Evolutionary conservation across 1,140 invertebrate genomes (phyloP).

Genomic region (Eumaeus atala): DNA sequence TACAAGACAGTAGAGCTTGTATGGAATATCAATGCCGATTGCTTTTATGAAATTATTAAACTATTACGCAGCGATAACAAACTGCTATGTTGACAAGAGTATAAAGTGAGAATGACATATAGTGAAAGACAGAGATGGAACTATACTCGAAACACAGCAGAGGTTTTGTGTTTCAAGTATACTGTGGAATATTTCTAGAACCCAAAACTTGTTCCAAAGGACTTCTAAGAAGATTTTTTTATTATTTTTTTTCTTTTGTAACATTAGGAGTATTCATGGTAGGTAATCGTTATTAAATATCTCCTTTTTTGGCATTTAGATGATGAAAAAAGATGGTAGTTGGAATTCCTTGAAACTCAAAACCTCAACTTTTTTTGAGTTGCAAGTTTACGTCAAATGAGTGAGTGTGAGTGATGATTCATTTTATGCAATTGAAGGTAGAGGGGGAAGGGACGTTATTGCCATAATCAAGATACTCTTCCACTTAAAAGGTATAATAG

Average conservation of each 20-base stretch:
- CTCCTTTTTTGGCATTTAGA: too few relatives aligned
- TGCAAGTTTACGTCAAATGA: conserved; percentile 34
- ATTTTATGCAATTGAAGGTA: conserved; percentile 25
- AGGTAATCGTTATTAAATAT: neutral
- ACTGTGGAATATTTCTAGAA: conserved; percentile 45
- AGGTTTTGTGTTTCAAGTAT: conserved; percentile 64
- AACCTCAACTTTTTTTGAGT: conserved; percentile 49
- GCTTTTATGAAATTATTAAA: conserved; percentile 52
- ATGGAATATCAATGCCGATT: conserved; percentile 29
- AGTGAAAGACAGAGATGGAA: conserved; percentile 42
- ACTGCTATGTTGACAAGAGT: conserved; percentile 55
- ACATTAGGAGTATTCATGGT: neutral
- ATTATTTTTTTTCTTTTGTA: neutral
- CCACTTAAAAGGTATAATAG: too few relatives aligned
- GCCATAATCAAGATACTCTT: conserved; percentile 22
- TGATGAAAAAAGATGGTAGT: conserved; percentile 24
- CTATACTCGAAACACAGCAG: conserved; percentile 33
- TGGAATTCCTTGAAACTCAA: conserved; percentile 58
- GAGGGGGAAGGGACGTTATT: conserved; percentile 31
- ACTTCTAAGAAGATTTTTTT: neutral
- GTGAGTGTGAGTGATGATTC: too few relatives aligned
- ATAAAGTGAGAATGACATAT: conserved; percentile 32
- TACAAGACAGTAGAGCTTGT: conserved; percentile 43
- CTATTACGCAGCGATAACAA: conserved; percentile 59
- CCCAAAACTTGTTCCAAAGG: conserved; percentile 18